phyloP scores from a whole-genome alignment of 2,888 invertebrate genomes.

The Phrixothrix hirtus region DNA sequence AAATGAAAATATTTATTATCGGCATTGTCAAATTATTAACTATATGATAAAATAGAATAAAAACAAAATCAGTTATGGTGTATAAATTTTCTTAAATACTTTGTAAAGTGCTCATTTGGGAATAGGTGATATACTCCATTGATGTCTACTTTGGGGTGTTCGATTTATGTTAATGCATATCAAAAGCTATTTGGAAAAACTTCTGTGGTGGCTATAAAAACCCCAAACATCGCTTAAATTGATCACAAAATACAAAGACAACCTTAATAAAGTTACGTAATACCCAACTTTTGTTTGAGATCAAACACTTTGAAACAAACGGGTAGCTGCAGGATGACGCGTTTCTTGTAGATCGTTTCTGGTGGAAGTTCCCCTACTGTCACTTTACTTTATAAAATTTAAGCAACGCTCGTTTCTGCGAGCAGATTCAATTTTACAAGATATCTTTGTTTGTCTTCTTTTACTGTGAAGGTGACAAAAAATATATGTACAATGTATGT shows the following conservation, averaged over 20 bases:
- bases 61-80: neutral
- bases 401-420: neutral
- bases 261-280: neutral
- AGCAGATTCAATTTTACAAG: neutral
- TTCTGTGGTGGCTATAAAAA: neutral
- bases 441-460: too few relatives aligned
- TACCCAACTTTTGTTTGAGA: neutral
- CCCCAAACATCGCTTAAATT: neutral
- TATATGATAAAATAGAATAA: neutral
- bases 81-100: neutral
- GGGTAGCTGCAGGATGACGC: too few relatives aligned
- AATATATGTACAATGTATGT: too few relatives aligned
- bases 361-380: neutral
- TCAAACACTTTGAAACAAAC: neutral
- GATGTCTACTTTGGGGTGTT: neutral
- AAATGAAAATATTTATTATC: neutral
- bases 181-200: neutral
- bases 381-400: neutral
- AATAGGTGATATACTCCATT: neutral
- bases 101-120: neutral
- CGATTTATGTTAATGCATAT: neutral
- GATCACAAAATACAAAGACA: neutral
- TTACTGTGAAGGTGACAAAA: too few relatives aligned
- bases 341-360: too few relatives aligned
- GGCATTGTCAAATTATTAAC: too few relatives aligned